Conservation (phyloP, 2,113 vertebrate species). For the Burhinus oedicnemus region DNA sequence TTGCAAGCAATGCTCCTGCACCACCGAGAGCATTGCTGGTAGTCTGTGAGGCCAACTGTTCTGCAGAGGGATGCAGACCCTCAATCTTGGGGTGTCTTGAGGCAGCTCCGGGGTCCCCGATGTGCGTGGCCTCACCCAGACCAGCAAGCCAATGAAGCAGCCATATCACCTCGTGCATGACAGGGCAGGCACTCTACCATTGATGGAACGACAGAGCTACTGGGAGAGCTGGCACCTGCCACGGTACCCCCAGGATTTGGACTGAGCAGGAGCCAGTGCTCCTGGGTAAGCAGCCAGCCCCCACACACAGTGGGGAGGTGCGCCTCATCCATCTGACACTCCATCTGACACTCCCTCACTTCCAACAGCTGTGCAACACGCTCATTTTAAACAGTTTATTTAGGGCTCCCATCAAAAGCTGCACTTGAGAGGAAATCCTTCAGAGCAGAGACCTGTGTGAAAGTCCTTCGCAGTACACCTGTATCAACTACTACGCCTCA, state of each 20-base stretch:
- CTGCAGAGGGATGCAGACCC: background rate
- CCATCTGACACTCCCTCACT: too few species aligned
- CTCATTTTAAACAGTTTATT: background rate
- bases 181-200: background rate
- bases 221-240: background rate
- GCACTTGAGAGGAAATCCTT: background rate
- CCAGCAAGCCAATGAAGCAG: background rate
- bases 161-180: fast-evolving
- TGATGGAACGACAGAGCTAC: background rate
- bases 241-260: background rate
- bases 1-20: background rate
- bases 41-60: background rate
- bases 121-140: background rate
- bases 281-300: background rate
- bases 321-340: background rate
- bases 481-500: background rate
- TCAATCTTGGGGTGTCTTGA: fast-evolving
- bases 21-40: fast-evolving
- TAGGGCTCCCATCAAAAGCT: background rate
- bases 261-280: background rate
- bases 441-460: background rate
- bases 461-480: conserved; percentile 30
- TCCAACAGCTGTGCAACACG: fast-evolving
- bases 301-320: background rate
- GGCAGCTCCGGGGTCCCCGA: background rate